Evolutionary conservation across 2,113 vertebrate genomes (phyloP), one percentile per base, ranked within the genome.

Genomic region (Pseudorhombus dupliciocellatus): DNA sequence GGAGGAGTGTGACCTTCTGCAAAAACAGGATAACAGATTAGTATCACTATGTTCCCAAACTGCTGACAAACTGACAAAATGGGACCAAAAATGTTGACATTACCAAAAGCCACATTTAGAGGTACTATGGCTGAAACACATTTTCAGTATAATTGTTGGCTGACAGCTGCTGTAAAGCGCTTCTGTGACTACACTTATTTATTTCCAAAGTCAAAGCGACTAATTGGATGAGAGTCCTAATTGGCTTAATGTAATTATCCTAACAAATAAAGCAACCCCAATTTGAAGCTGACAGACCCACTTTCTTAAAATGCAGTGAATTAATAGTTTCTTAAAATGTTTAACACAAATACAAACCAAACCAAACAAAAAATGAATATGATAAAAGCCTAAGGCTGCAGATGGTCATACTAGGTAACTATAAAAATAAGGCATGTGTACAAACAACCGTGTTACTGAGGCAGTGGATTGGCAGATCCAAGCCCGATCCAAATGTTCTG

Each of bases 161-260:
- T 44, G 44, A 71, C 57, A 80, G 56, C 66, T 80, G 58, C 55
- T 7, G n/a, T 7, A 48, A 57, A 57, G 51, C 31, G 60, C 51
- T 83, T 58, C 55, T 73, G 20, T 53, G 50, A 62, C 52, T 9
- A 16, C 59, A 37, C 16, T 46, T 18, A 46, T 44, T 44, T 44
- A 52, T 70, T 80, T 58, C 25, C 37, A 57, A 60, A 69, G 70
- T 14, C 18, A 60, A 9, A 65, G 31, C 56, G 34, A 16, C 50
- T 83, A 83, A 86, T 80, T 80, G 66, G 73, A 58, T 52, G 48
- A n/a, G 26, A 67, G 14, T n/a, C 28, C 34, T 72, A 80, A 83
- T 74, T 83, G 76, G 57, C 66, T 24, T 20, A 24, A 67, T 74
- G 58, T 83, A 83, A 83, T 77, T 80, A 70, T 70, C 51, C 31